Evolutionary conservation across 2,797 vertebrate genomes (phyloP), one percentile per base, ranked within the genome.

Genomic region (Clarias laeviceps): DNA sequence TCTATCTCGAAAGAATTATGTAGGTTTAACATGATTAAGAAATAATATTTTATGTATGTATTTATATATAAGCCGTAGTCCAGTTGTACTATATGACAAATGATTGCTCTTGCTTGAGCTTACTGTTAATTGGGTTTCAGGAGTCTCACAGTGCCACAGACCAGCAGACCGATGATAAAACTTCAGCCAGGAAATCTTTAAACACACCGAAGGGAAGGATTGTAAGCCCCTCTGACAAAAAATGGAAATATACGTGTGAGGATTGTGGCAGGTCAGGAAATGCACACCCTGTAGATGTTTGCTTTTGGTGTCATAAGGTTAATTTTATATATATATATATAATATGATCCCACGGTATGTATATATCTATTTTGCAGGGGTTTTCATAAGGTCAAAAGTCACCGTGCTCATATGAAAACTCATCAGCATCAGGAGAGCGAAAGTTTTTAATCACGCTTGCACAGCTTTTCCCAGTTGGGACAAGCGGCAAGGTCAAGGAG

Each of bases 351-450:
- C 5, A n/a, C 11, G 61, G 24, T 22, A 37, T 24, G 15, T 29
- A 4, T 45, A 37, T 80, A 37, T 80, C 14, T 29, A 20, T 40
- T 54, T 74, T 69, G 27, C 85, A 94, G 94, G 87, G 91, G 93
- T 6, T 95, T 96, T 0, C 91, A 92, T 87, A 94, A 94, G 88
- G 91, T 95, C 86, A 94, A 94, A 87, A 94, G 93, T 78, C 92
- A 92, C 22, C 95, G 92, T 3, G 93, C 94, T 74, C 94, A 94
- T 84, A 94, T 94, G 94, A 95, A 94, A 86, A 92, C 89, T 14
- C 94, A 95, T 82, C 92, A 90, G n/a, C 91, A 92, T 29, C 93
- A 93, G 84, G 89, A 92, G 74, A 90, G 91, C 86, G 84, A 90
- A 66, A 91, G 62, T 59, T 62, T 65, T 54, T 18, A 27, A 79